Evolutionary conservation across 2,888 invertebrate species (phyloP).

Genomic region (Phyto melanocephala): DNA sequence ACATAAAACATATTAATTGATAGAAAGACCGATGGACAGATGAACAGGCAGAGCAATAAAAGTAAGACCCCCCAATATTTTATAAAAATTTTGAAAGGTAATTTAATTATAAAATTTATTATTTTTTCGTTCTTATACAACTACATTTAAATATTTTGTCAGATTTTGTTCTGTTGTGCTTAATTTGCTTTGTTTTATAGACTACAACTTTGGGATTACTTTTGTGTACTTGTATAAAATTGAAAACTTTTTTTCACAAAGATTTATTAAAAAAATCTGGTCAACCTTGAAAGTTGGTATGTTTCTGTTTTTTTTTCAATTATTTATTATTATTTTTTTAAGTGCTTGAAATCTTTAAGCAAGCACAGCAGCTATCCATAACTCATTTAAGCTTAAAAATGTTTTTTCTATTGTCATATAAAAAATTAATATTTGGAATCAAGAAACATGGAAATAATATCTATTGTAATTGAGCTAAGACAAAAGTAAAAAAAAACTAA

Average conservation of each 20-base stretch:
- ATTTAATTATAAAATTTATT: too few species aligned
- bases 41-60: neutral
- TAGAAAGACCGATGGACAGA: neutral
- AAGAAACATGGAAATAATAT: neutral
- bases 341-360: constrained; percentile 2
- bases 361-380: constrained; percentile 5
- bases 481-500: too few species aligned
- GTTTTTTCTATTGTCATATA: neutral
- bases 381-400: neutral
- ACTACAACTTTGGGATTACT: too few species aligned
- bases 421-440: neutral
- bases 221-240: too few species aligned
- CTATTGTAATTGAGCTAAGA: too few species aligned
- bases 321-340: neutral
- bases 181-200: too few species aligned
- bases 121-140: too few species aligned
- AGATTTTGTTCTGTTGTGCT: too few species aligned
- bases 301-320: neutral
- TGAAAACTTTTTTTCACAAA: neutral
- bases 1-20: neutral
- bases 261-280: constrained; percentile 27
- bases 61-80: neutral
- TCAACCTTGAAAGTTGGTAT: constrained; percentile 45
- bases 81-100: too few species aligned
- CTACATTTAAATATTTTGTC: too few species aligned